Base-by-base conservation (phyloP, 2,797 vertebrate genomes). In the Galaxias olidus region DNA sequence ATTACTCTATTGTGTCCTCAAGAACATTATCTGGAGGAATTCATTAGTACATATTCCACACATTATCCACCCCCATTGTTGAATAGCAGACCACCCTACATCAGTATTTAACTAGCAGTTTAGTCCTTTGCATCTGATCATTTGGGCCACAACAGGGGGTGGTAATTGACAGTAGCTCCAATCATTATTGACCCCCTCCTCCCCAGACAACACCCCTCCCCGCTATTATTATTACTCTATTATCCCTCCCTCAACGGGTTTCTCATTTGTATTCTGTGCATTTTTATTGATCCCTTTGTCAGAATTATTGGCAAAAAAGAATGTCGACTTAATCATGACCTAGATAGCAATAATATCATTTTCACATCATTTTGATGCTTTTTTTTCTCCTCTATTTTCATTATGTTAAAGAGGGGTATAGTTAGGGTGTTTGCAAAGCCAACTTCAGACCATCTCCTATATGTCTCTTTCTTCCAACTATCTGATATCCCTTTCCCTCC, bases 21-120 rank as follows among this genome's bases (percentile, higher is more conserved):
- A 86, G 83, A 87, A 88, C 83, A 81, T 87, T 59, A 88, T 86
- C 83, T 68, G 79, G 78, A 87, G 84, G 83, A 85, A 84, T 84
- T 91, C 93, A 93, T 91, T 82, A 93, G 91, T 87, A 87, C 82
- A 84, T 92, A 93, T 91, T 91, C 88, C 82, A 84, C 88, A 81
- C 85, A 91, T 81, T 83, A 87, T 80, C 87, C 82, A 84, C 83
- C 87, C 86, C 85, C 79, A 87, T 91, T 93, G 85, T 84, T 66
- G 46, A 89, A 88, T 94, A 94, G 96, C 94, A 92, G 91, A 71
- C 86, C 89, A 86, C 86, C 90, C 86, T 80, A 88, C 83, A 65
- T 87, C 85, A 82, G 81, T 86, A 78, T 90, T 90, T 87, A 88
- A 87, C 88, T 86, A 89, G 91, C 82, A 79, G 85, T 84, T 86